phyloP scores from a whole-genome alignment of 2,113 vertebrate species.

The Gavialis gangeticus region DNA sequence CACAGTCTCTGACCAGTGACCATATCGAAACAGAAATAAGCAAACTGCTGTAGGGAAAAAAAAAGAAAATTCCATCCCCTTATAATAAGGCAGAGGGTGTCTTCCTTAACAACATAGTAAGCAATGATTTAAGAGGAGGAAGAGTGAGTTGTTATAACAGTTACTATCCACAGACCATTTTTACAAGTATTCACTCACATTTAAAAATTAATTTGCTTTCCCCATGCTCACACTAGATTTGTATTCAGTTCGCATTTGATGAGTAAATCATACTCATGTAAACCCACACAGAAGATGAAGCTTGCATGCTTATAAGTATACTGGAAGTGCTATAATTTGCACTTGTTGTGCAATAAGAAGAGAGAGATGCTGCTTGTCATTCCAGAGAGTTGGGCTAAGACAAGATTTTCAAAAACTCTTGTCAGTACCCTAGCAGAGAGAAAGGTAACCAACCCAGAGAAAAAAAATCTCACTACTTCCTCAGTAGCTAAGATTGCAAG shows the following conservation, averaged over 20 bases:
- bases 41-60: fast-evolving
- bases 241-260: background rate
- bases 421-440: fast-evolving
- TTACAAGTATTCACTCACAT: background rate
- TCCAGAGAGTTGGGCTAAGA: background rate
- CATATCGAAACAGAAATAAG: background rate
- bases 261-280: background rate
- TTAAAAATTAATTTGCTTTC: background rate
- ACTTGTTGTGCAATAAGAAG: no score
- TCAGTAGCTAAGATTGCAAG: no score
- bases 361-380: background rate
- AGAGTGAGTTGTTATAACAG: background rate
- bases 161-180: background rate
- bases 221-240: fast-evolving
- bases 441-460: background rate
- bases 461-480: no score
- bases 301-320: fast-evolving
- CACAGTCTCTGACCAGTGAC: background rate
- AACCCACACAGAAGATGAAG: fast-evolving
- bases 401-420: background rate
- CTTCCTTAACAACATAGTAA: background rate
- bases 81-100: background rate
- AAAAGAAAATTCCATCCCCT: fast-evolving
- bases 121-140: background rate
- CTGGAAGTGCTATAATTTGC: background rate